Percentiles rank a stretch among this genome's conserved stretches.
Conservation (phyloP, 2,113 vertebrate genomes). For the Triplophysa rosa region DNA sequence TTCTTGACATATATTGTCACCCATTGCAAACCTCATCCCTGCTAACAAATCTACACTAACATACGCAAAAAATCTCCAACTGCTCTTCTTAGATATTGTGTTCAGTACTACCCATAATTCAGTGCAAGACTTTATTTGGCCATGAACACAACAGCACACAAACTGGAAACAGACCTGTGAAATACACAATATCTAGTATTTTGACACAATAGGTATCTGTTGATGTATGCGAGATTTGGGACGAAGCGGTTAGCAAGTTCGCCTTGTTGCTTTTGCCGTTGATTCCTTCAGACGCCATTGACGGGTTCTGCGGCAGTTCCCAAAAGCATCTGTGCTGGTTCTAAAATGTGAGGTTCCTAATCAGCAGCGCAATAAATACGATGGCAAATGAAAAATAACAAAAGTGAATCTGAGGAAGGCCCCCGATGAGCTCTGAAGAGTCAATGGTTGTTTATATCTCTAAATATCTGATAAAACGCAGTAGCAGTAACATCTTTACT, state of each 20-base stretch:
- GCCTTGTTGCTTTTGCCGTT: not conserved
- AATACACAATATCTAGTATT: not conserved
- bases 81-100: not conserved
- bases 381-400: not conserved
- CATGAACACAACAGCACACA: not conserved
- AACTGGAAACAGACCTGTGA: not conserved
- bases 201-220: not conserved
- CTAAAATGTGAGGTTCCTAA: not conserved
- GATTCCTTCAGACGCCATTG: not conserved
- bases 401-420: not conserved
- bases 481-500: not conserved
- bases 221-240: not conserved
- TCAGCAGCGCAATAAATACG: not conserved
- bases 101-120: not conserved
- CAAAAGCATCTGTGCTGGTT: not conserved
- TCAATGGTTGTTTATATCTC: not conserved
- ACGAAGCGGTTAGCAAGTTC: not conserved
- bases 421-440: constrained; percentile 4
- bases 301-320: not conserved
- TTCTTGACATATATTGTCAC: not conserved
- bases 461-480: not conserved
- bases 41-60: constrained; percentile 9
- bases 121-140: constrained; percentile 25
- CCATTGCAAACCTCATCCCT: not conserved
- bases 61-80: not conserved